These are phyloP conservation scores for Polydesmus complanatus DNA, from an alignment of 2,888 invertebrate species.

Conservation along the genomic window DNA sequence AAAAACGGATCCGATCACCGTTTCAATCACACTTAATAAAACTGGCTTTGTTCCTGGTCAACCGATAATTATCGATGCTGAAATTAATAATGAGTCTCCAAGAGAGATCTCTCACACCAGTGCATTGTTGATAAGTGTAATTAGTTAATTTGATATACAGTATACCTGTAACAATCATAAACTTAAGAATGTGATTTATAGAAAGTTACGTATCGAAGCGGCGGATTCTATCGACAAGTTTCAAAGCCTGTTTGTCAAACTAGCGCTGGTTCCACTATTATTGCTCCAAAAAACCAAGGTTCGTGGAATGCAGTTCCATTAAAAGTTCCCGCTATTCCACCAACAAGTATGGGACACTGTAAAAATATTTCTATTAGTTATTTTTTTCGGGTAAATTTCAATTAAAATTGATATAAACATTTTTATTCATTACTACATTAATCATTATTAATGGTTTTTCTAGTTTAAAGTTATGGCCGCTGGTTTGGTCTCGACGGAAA, in stretches of 20 bases:
- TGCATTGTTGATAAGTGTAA: neutral
- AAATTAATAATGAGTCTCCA: neutral
- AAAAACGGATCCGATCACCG: neutral
- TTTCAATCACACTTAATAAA: neutral
- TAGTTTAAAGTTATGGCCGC: neutral
- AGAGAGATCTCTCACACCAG: neutral
- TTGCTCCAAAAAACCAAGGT: neutral
- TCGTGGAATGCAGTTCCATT: neutral
- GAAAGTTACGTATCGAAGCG: neutral
- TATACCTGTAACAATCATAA: neutral
- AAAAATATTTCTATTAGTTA: neutral
- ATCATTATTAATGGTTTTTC: neutral
- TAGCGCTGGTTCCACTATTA: neutral
- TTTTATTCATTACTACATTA: neutral
- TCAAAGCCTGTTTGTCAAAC: neutral
- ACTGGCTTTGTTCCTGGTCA: neutral
- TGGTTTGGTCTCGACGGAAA: neutral
- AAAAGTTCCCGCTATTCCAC: constrained; percentile 1
- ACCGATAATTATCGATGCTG: neutral
- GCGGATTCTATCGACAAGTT: neutral
- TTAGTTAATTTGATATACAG: neutral
- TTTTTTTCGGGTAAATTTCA: neutral
- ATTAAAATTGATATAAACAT: too few species aligned
- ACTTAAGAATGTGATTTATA: neutral
- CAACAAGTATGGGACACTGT: neutral